Conservation (phyloP, 1,140 invertebrate species). For the Alviniconcha marisindica region DNA sequence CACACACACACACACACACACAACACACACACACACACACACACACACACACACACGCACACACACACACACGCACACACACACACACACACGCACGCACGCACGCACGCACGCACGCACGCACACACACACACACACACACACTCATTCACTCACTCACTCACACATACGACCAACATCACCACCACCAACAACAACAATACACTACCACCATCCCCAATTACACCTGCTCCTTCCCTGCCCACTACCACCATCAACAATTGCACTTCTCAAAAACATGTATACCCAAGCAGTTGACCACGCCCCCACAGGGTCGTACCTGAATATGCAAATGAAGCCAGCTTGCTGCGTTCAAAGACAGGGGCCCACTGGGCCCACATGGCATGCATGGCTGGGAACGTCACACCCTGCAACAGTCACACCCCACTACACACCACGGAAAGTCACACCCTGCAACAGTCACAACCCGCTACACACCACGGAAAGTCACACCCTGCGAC, state of each 20-base stretch:
- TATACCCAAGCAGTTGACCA: too few species aligned
- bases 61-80: constrained; percentile 4
- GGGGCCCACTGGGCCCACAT: constrained; percentile 92
- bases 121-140: neutral
- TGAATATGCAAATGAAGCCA: constrained; percentile 67
- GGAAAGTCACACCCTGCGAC: too few species aligned
- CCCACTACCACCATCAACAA: too few species aligned
- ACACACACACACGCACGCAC: neutral
- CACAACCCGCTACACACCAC: too few species aligned
- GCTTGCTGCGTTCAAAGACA: constrained; percentile 83
- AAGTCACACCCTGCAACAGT: too few species aligned
- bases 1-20: too few species aligned
- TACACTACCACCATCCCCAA: too few species aligned
- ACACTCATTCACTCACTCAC: neutral
- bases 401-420: constrained; percentile 90
- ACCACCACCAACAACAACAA: too few species aligned
- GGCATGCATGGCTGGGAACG: constrained; percentile 91
- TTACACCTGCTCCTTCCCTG: too few species aligned
- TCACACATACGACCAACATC: neutral
- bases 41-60: neutral
- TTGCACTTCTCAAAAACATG: too few species aligned
- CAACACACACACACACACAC: too few species aligned
- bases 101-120: neutral
- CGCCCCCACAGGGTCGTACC: constrained; percentile 54
- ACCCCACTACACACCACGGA: too few species aligned